Conservation (phyloP, 2,113 vertebrate genomes). For the Ovibos moschatus region DNA sequence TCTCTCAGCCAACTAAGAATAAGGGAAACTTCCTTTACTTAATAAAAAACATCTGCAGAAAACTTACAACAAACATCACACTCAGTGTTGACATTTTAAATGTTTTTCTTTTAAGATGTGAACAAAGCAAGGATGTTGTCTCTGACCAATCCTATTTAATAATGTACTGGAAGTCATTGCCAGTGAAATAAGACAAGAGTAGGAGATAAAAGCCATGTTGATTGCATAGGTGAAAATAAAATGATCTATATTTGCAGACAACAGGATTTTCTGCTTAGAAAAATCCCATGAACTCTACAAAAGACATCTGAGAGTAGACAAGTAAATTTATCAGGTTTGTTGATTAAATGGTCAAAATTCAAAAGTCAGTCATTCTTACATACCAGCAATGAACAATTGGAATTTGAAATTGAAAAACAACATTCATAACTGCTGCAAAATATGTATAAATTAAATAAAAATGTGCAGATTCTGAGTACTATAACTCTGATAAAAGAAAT, state of each 20-base stretch:
- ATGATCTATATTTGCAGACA: not conserved
- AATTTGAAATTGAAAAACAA: not conserved
- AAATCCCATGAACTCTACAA: not conserved
- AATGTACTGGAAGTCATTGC: not conserved
- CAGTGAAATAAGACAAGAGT: not conserved
- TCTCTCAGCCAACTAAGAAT: not conserved
- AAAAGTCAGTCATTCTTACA: not conserved
- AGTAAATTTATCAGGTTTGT: not conserved
- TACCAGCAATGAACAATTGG: not conserved
- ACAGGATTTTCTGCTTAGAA: not conserved
- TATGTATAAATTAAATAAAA: not conserved
- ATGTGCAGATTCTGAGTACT: not conserved
- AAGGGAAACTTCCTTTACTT: not conserved
- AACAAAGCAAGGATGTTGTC: not conserved
- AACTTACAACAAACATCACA: not conserved
- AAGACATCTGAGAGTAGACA: not conserved
- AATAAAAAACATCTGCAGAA: not conserved
- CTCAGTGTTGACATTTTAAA: not conserved
- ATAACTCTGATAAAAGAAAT: not conserved
- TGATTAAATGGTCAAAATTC: not conserved
- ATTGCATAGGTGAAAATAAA: not conserved
- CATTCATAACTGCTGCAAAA: not conserved
- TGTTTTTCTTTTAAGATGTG: not conserved
- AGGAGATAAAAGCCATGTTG: not conserved
- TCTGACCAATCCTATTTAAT: not conserved